Conservation (phyloP, 2,113 vertebrate genomes). For the Oncorhynchus nerka region DNA sequence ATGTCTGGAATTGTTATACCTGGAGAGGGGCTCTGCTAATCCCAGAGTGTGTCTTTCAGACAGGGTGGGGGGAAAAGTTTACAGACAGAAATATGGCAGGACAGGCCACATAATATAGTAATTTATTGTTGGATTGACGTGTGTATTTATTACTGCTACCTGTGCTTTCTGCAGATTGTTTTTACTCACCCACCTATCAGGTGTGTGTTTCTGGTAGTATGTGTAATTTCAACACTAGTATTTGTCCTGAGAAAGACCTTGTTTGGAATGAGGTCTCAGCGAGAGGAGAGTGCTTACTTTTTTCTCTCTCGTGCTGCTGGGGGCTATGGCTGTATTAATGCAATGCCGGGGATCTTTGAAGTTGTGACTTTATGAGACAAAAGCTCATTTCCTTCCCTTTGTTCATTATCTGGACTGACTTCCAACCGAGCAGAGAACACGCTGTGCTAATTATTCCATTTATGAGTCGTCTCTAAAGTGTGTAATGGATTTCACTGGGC, state of each 20-base stretch:
- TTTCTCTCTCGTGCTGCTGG: slow-evolving; percentile 82
- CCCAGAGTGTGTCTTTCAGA: slow-evolving; percentile 27
- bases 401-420: slow-evolving; percentile 96
- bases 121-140: too few relatives aligned
- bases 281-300: slow-evolving; percentile 86
- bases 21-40: slow-evolving; percentile 16
- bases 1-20: slow-evolving; percentile 29
- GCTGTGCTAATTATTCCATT: slow-evolving; percentile 98
- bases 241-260: slow-evolving; percentile 97
- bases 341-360: slow-evolving; percentile 96
- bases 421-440: slow-evolving; percentile 93
- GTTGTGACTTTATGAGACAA: slow-evolving; percentile 97
- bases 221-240: slow-evolving; percentile 67
- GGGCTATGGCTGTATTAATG: slow-evolving; percentile 94
- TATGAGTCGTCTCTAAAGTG: slow-evolving; percentile 89
- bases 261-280: slow-evolving; percentile 81
- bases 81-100: background rate
- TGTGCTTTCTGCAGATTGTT: slow-evolving; percentile 17
- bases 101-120: too few relatives aligned
- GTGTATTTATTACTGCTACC: too few relatives aligned
- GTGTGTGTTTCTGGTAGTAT: background rate
- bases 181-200: slow-evolving; percentile 6
- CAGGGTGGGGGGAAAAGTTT: background rate
- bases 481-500: slow-evolving; percentile 89
- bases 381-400: slow-evolving; percentile 96